Evolutionary conservation across 2,797 vertebrate genomes (phyloP).

Genomic region (Falco berigora): DNA sequence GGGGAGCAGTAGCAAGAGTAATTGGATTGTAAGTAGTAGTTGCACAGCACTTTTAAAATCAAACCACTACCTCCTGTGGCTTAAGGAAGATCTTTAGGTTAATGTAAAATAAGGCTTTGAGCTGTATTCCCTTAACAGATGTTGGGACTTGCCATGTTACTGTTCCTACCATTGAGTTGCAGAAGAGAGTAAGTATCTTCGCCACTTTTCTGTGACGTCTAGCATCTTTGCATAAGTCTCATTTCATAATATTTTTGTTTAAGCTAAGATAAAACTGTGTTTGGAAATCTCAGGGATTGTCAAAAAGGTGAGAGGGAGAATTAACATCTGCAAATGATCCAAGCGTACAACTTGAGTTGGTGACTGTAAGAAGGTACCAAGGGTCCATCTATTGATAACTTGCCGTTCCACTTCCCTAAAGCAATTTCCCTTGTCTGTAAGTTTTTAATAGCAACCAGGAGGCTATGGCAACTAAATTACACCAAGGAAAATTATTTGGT

Average conservation of each 20-base stretch:
- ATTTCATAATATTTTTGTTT: neutral
- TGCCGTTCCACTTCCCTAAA: neutral
- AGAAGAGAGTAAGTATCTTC: neutral
- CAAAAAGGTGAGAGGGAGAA: neutral
- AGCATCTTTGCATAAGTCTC: neutral
- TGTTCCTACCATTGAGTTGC: neutral
- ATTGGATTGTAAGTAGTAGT: neutral
- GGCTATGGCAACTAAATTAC: neutral
- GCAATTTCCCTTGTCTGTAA: neutral
- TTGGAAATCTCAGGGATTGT: neutral
- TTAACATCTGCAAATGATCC: neutral
- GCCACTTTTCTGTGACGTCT: neutral
- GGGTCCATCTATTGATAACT: neutral
- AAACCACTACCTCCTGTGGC: neutral
- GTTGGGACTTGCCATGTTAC: neutral
- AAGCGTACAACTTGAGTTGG: neutral
- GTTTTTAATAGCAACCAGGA: neutral
- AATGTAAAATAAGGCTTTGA: neutral
- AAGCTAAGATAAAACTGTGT: neutral
- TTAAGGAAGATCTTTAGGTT: neutral
- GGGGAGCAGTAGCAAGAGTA: neutral
- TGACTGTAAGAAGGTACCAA: neutral
- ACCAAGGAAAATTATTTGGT: neutral
- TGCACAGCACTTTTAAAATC: neutral
- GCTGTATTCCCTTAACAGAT: neutral